Evolutionary conservation across 1,140 invertebrate species (phyloP).

Genomic region (Drosophila simulans): DNA sequence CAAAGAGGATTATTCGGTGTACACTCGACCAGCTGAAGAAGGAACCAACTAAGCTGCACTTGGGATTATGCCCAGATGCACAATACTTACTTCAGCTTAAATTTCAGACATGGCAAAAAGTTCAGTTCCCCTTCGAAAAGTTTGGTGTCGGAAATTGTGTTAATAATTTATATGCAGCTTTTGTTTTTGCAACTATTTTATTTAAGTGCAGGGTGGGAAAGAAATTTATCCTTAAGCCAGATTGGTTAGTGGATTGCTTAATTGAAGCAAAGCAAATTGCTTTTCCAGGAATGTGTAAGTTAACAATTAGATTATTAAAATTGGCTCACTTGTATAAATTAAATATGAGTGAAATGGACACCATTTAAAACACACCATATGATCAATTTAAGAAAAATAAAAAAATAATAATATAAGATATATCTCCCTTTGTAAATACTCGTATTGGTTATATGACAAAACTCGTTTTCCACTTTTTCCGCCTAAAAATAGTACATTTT

Average conservation of each 20-base stretch:
- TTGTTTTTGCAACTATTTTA: constrained; percentile 9
- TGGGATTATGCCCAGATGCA: constrained; percentile 14
- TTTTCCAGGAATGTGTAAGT: neutral
- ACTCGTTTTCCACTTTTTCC: no score
- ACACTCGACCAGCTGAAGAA: neutral
- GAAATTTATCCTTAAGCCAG: neutral
- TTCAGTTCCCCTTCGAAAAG: constrained; percentile 1
- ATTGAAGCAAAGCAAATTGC: neutral
- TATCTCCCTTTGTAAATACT: no score
- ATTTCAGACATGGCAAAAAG: constrained; percentile 4
- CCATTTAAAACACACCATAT: no score
- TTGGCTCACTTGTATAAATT: no score
- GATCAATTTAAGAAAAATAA: no score
- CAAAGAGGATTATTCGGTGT: constrained; percentile 1
- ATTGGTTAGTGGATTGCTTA: neutral
- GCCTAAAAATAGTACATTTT: no score
- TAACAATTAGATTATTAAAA: no score
- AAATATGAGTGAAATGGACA: no score
- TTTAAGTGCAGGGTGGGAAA: neutral
- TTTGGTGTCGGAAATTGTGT: constrained; percentile 25
- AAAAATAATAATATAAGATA: no score
- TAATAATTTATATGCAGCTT: constrained; percentile 8
- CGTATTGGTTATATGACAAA: no score
- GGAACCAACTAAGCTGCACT: constrained; percentile 6
- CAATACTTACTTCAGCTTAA: constrained; percentile 4